phyloP scores from a whole-genome alignment of 1,140 invertebrate species.

The Diuraphis noxia region DNA sequence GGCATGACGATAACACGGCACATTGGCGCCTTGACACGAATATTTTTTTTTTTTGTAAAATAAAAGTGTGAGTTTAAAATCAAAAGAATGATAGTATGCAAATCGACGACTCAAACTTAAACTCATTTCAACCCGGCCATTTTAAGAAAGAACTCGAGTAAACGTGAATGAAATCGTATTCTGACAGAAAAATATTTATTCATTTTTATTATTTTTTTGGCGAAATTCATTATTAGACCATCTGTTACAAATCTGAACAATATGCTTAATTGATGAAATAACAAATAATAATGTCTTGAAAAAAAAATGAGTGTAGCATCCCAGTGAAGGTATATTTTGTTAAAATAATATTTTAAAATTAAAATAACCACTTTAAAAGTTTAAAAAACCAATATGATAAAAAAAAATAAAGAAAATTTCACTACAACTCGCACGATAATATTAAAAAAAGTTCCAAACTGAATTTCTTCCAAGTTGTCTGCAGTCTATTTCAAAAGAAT shows the following conservation, averaged over 20 bases:
- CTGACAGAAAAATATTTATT: background rate
- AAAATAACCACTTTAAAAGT: background rate
- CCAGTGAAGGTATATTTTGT: background rate
- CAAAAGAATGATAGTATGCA: background rate
- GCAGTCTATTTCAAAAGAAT: no score
- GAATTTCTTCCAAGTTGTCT: no score
- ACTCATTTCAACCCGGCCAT: background rate
- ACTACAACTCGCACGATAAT: background rate
- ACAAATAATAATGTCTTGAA: background rate
- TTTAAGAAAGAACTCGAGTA: no score
- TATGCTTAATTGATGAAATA: background rate
- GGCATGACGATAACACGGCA: background rate
- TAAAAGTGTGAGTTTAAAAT: background rate
- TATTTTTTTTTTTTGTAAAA: background rate
- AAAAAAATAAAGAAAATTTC: background rate
- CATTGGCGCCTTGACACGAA: background rate
- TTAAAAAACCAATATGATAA: background rate
- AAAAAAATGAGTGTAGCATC: background rate
- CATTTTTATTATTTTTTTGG: background rate
- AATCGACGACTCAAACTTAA: background rate
- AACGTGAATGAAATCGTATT: no score
- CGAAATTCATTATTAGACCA: background rate
- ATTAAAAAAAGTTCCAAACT: no score
- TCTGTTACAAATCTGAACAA: background rate
- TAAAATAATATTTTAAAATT: background rate